These are phyloP conservation scores for Labeo catla DNA, from an alignment of 2,113 vertebrate species.

Conservation along the genomic window DNA sequence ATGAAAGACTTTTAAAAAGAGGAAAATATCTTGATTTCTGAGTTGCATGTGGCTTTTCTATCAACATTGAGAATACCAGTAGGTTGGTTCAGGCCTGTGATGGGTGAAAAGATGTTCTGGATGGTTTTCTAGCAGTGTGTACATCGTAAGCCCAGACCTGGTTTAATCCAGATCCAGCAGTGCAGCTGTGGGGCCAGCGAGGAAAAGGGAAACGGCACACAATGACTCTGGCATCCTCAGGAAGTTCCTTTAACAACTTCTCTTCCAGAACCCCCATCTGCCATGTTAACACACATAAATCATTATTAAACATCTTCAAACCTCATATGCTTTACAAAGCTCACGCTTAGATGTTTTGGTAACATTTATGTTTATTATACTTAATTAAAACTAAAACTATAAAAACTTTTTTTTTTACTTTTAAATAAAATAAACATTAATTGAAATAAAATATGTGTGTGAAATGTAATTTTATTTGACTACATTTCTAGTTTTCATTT, in stretches of 20 bases:
- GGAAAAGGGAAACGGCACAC: slow-evolving; percentile 57
- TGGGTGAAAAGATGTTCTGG: background rate
- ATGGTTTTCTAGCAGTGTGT: background rate
- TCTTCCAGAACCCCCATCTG: slow-evolving; percentile 58
- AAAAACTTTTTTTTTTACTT: no score
- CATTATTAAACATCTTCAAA: background rate
- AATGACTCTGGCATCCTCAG: slow-evolving; percentile 50
- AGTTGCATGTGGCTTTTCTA: background rate
- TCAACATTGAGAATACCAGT: background rate
- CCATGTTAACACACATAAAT: background rate
- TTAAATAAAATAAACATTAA: no score
- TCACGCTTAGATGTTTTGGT: background rate
- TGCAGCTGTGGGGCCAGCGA: slow-evolving; percentile 51
- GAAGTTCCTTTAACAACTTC: slow-evolving; percentile 54
- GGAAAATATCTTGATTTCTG: background rate
- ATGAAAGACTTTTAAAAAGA: no score
- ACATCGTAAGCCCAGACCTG: slow-evolving; percentile 58
- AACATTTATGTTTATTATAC: background rate
- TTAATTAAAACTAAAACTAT: background rate
- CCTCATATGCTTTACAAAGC: background rate
- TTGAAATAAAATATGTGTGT: no score
- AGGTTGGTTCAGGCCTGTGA: background rate
- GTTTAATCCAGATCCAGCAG: slow-evolving; percentile 44
- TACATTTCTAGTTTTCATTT: no score
- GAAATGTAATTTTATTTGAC: no score